Conservation (phyloP, 1,140 invertebrate genomes). For the Heterodera carotae region DNA sequence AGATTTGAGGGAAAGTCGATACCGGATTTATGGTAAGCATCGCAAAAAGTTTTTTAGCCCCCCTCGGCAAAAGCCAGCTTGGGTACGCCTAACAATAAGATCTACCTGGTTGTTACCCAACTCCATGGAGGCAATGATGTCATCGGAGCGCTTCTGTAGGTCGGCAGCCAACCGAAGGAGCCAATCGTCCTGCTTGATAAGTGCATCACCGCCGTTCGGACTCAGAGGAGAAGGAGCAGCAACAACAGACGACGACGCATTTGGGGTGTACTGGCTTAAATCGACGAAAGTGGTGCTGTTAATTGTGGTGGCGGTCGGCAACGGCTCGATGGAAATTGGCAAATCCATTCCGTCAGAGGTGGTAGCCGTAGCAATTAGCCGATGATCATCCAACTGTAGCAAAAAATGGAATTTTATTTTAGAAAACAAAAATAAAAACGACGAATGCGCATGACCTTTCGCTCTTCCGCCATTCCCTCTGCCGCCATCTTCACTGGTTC, state of each 20-base stretch:
- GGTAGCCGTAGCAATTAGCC: too few species aligned
- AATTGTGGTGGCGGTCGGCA: too few species aligned
- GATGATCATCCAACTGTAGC: too few species aligned
- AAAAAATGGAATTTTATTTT: too few species aligned
- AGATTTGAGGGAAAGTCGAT: too few species aligned
- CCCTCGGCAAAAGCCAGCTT: too few species aligned
- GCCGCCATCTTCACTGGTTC: not conserved
- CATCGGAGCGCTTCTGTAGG: constrained; percentile 44
- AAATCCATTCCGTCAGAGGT: too few species aligned
- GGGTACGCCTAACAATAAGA: not conserved
- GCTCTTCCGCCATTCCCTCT: not conserved
- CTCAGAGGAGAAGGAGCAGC: not conserved
- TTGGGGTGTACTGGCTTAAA: not conserved
- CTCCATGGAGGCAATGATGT: constrained; percentile 39
- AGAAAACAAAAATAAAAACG: not conserved
- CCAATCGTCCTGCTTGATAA: constrained; percentile 33
- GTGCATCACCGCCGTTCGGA: not conserved
- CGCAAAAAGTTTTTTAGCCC: too few species aligned
- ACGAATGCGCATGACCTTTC: not conserved
- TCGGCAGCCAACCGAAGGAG: constrained; percentile 41
- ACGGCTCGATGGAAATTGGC: too few species aligned
- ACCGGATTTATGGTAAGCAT: too few species aligned
- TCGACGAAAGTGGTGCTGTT: too few species aligned
- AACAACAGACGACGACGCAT: constrained; percentile 7
- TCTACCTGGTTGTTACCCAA: constrained; percentile 15